These are phyloP conservation scores for Platycercus adscitus DNA, from an alignment of 2,113 vertebrate species.

Conservation along the genomic window DNA sequence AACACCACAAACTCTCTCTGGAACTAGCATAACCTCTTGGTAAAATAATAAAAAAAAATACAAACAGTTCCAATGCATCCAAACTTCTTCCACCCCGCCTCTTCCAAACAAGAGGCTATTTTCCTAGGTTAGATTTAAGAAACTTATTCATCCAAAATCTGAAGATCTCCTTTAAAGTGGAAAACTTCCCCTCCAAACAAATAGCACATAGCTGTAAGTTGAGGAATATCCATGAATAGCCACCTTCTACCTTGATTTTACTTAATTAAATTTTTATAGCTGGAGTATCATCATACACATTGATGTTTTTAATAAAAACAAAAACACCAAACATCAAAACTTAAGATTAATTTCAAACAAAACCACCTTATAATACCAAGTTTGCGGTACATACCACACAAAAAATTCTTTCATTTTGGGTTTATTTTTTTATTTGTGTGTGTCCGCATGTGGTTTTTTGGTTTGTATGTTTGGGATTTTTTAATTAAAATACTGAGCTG, in stretches of 20 bases:
- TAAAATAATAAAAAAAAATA: not conserved
- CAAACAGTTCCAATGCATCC: not conserved
- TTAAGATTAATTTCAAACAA: not conserved
- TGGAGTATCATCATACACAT: not conserved
- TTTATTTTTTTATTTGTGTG: not conserved
- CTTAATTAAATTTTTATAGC: not conserved
- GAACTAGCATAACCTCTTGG: not conserved
- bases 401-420: not conserved
- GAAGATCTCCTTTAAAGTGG: not conserved
- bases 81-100: not conserved
- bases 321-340: not conserved
- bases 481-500: not conserved
- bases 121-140: not conserved
- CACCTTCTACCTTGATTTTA: not conserved
- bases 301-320: not conserved
- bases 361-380: not conserved
- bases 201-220: not conserved
- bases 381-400: not conserved
- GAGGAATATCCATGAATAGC: not conserved
- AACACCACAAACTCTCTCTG: not conserved
- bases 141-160: not conserved
- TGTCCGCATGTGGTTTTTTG: fast-evolving
- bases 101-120: not conserved
- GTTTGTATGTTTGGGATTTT: not conserved
- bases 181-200: too few relatives aligned